Evolutionary conservation across 2,888 invertebrate species (phyloP), one percentile per base, ranked within the genome.

Genomic region (Rhabditophanes sp.): DNA sequence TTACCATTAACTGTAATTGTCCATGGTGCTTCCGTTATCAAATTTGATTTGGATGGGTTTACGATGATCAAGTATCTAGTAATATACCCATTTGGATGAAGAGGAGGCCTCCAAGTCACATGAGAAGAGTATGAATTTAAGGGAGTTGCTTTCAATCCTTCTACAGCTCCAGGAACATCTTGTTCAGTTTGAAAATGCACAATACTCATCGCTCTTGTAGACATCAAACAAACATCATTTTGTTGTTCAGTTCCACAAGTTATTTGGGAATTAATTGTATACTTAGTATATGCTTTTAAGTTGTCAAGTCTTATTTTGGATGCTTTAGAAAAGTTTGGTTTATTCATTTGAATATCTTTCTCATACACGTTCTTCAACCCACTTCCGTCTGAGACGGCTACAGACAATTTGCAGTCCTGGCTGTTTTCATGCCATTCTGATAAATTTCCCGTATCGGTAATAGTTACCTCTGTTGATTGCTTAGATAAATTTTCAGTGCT

Each of bases 21-120:
- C 14, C 25, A 14, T 6, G 3, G 14, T 4, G 25, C 15, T 2
- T 25, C 25, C 1, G 4, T 25, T 25, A 25, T 16, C 25, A 2
- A 16, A 4, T 25, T 14, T 6, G 25, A 25, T n/a, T n/a, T n/a
- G n/a, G n/a, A n/a, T n/a, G n/a, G n/a, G n/a, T n/a, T n/a, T n/a
- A n/a, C n/a, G n/a, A n/a, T n/a, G n/a, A n/a, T n/a, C 29, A 14
- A 51, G 30, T 57, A 59, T 20, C 52, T 51, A 3, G 51, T 53
- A 11, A 61, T 48, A 17, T 53, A 35, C 18, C 61, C 61, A 37
- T 61, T 61, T 11, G 59, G 59, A 3, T 53, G 34, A 2, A 46
- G 40, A 8, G 61, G 61, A 3, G 52, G 46, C 6, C 42, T 34
- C 61, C 61, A 61, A 2, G 39, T 34, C 14, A 62, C 30, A 28